Base-by-base conservation (phyloP, 1,140 invertebrate genomes). In the Lerema accius region DNA sequence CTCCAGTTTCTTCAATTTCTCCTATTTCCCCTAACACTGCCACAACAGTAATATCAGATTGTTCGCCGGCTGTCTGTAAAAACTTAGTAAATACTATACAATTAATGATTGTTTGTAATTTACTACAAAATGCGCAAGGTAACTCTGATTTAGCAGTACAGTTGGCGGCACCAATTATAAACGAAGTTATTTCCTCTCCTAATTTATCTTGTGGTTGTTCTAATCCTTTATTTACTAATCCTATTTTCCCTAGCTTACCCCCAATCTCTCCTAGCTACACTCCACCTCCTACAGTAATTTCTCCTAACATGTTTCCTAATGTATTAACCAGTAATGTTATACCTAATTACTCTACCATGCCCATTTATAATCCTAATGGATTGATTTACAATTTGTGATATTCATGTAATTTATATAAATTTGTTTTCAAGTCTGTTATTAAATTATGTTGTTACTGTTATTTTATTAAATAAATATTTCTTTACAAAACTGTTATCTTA, bases 31-130 rank as follows among this genome's bases (percentile, higher is more conserved):
- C 46, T 32, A 11, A 17, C 68, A 65, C 71, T 7, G 67, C 69
- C 5, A 79, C 84, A 14, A 82, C 73, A 0, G 67, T 89, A 4
- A 81, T 85, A 11, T 85, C 84, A 0, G 86, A 89, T 42, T 87
- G 82, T 43, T 77, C 83, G 1, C 86, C 86, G 23, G 59, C 79
- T 10, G 73, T 84, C 0, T 89, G 86, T 32, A 76, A 87, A 43
- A 86, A 84, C 39, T 40, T 89, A 39, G 78, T 76, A 5, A 78
- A 89, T 56, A 81, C 83, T 0, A 56, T 89, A 9, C 82, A 89
- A 23, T 43, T 89, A 0, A 86, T 89, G 86, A 82, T 84, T 14
- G 84, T 87, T 3, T 71, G 67, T 35, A 85, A 87, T 64, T 59
- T 87, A 19, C 49, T 89, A 7, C 76, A 85, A 42, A 82, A 78